Evolutionary conservation across 2,888 invertebrate genomes (phyloP), one percentile per base, ranked within the genome.

Genomic region (Myopa testacea): DNA sequence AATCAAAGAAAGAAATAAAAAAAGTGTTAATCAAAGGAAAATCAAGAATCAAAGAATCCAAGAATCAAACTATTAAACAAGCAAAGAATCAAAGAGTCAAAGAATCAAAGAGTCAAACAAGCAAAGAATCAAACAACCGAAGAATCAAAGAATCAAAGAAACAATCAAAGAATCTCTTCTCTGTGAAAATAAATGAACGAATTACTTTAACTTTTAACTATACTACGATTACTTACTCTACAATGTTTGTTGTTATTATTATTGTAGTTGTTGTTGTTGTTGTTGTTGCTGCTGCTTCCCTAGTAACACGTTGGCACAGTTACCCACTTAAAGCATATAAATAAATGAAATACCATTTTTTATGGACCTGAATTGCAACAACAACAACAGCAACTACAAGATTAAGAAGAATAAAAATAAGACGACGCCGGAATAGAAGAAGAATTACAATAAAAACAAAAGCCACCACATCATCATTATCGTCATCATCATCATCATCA

Each of bases 221-320:
- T 6, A 55, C 55, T n/a, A 12, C 16, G 55, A 55, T 68, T 19
- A 55, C 45, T 45, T 45, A 45, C 7, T 8, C 45, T 8, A 45
- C 45, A 45, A 45, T 45, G 45, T 34, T 75, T 38, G 40, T 60
- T 69, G 73, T 65, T 70, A 7, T 70, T 34, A n/a, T 16, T 34
- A 19, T n/a, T 4, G 26, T 19, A 4, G 37, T 34, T 26, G 14
- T 26, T 55, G 8, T 52, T 14, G 62, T 55, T 26, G 77, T 40
- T 73, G 68, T 38, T 71, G 76, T 68, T 76, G 52, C 38, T 76
- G 34, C 62, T 72, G 52, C 62, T 75, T 78, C 79, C 80, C 80
- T 80, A 80, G 78, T 81, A 82, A 80, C 81, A 82, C 82, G 80
- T 80, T 82, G 82, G 81, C 82, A 82, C 82, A 82, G 80, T 82